Evolutionary conservation across 1,140 invertebrate species (phyloP).

Genomic region (Tetramorium simillimum): DNA sequence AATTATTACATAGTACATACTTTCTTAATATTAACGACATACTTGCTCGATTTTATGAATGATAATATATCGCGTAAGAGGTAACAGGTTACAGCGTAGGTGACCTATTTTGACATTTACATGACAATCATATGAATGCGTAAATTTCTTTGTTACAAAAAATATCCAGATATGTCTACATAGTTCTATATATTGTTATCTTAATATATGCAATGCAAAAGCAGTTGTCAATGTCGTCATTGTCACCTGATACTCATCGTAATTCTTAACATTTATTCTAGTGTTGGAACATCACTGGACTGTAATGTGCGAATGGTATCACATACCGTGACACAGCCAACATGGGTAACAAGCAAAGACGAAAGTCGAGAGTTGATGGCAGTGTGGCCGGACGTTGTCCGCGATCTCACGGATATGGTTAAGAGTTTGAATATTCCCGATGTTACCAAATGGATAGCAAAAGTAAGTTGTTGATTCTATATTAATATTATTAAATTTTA

Average conservation of each 20-base stretch:
- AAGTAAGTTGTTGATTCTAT: conserved; percentile 85
- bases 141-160: not conserved
- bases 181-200: not conserved
- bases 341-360: conserved; percentile 89
- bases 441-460: conserved; percentile 92
- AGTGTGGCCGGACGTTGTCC: conserved; percentile 93
- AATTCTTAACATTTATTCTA: conserved; percentile 4
- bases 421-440: conserved; percentile 90
- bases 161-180: not conserved
- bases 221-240: not conserved
- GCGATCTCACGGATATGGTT: conserved; percentile 92
- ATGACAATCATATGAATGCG: not conserved
- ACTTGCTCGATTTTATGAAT: not conserved
- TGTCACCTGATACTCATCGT: not conserved
- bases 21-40: not conserved
- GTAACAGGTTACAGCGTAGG: not conserved
- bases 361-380: conserved; percentile 94
- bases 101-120: conserved; percentile 19
- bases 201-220: not conserved
- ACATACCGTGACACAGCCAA: conserved; percentile 86
- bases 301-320: conserved; percentile 69
- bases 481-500: not conserved
- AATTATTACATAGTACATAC: not conserved
- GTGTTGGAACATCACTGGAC: conserved; percentile 40
- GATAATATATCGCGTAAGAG: not conserved